A percentile compares a stretch with the other conserved stretches of the same genome.
Evolutionary conservation across 2,797 vertebrate genomes (phyloP).

Genomic region (Cynodonichthys magdalenae): DNA sequence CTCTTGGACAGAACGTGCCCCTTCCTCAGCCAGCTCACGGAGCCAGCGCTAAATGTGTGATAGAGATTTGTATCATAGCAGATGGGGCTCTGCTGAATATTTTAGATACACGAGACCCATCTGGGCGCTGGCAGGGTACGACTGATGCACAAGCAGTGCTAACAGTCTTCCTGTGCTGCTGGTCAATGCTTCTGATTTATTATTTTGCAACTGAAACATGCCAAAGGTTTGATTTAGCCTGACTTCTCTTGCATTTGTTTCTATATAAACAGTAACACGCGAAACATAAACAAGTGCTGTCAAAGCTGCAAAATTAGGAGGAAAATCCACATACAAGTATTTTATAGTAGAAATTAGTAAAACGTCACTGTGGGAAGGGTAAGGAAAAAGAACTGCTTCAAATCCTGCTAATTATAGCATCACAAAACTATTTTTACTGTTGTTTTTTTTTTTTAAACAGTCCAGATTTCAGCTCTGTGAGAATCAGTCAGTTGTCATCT

Average conservation of each 20-base stretch:
- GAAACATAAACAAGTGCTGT: background rate
- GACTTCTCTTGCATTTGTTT: constrained; percentile 18
- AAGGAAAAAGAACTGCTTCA: constrained; percentile 6
- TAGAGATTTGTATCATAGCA: constrained; percentile 65
- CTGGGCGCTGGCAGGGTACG: constrained; percentile 45
- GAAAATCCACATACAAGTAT: background rate
- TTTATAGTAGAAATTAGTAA: background rate
- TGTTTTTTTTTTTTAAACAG: constrained; percentile 35
- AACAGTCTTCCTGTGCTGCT: constrained; percentile 31
- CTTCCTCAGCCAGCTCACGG: constrained; percentile 57
- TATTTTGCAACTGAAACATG: constrained; percentile 19
- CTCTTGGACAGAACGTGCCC: constrained; percentile 56
- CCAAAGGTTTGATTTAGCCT: constrained; percentile 24
- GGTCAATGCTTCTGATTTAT: constrained; percentile 37
- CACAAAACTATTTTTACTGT: constrained; percentile 13
- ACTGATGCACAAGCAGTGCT: constrained; percentile 33
- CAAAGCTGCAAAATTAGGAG: background rate
- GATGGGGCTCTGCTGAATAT: constrained; percentile 70
- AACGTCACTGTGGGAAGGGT: background rate
- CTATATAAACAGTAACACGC: constrained; percentile 30
- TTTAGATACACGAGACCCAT: constrained; percentile 65
- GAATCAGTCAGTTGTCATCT: constrained; percentile 24
- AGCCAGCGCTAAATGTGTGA: constrained; percentile 60
- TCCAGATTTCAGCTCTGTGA: constrained; percentile 12
- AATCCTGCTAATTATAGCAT: constrained; percentile 50